A percentile compares a stretch with the other conserved stretches of the same genome.
These are phyloP conservation scores for Orchesellides sinensis DNA, from an alignment of 2,888 invertebrate species.

Conservation along the genomic window DNA sequence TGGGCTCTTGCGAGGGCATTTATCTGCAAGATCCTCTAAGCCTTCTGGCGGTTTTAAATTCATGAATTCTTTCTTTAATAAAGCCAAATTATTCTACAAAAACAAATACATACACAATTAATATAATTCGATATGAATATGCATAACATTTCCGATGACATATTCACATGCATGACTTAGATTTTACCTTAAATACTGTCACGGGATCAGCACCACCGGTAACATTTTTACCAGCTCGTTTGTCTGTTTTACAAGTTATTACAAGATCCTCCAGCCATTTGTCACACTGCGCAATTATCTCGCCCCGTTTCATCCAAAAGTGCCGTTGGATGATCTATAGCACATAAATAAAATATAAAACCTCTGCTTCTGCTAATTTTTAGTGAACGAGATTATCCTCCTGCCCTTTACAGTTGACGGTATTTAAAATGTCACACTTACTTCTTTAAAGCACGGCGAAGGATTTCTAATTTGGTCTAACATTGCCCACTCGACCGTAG, in stretches of 20 bases:
- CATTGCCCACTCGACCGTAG: slow-evolving; percentile 97
- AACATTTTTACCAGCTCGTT: slow-evolving; percentile 81
- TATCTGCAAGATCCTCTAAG: slow-evolving; percentile 84
- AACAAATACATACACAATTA: neutral
- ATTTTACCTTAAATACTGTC: slow-evolving; percentile 74
- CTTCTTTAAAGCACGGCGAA: slow-evolving; percentile 93
- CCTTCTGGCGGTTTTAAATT: slow-evolving; percentile 89
- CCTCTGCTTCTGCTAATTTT: too few species aligned
- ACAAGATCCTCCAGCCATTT: slow-evolving; percentile 90
- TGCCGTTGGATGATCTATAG: slow-evolving; percentile 91
- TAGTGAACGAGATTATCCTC: too few species aligned
- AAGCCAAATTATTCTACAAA: slow-evolving; percentile 86
- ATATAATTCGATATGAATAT: too few species aligned
- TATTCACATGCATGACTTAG: too few species aligned
- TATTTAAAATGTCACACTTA: slow-evolving; percentile 76
- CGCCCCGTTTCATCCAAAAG: slow-evolving; percentile 95
- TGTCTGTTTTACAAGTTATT: slow-evolving; percentile 86
- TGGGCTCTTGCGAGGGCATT: slow-evolving; percentile 28
- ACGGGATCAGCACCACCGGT: slow-evolving; percentile 73
- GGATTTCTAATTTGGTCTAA: slow-evolving; percentile 94
- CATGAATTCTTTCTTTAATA: slow-evolving; percentile 90
- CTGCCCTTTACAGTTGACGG: too few species aligned
- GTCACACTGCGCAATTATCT: slow-evolving; percentile 92
- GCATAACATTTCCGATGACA: too few species aligned
- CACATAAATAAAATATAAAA: neutral